These are phyloP conservation scores for Ericerus pela DNA, from an alignment of 1,140 invertebrate species.

Conservation along the genomic window DNA sequence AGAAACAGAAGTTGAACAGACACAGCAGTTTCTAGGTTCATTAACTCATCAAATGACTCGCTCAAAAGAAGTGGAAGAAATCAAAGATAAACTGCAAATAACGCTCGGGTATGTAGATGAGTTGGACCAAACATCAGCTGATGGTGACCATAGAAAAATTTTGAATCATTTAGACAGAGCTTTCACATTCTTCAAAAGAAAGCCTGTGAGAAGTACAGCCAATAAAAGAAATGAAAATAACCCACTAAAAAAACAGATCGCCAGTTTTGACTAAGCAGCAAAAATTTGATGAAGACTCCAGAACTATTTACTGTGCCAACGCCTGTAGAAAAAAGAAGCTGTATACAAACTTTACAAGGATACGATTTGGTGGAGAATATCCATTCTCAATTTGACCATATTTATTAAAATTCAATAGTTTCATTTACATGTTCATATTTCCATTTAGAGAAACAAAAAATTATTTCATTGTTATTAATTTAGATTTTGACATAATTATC, in stretches of 20 bases:
- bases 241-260: neutral
- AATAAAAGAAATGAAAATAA: neutral
- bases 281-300: neutral
- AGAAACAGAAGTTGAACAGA: neutral
- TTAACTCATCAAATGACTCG: neutral
- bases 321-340: neutral
- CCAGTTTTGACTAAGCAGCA: neutral
- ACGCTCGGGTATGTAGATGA: neutral
- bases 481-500: too few species aligned
- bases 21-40: neutral
- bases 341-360: neutral
- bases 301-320: neutral
- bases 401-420: too few species aligned
- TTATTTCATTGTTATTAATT: too few species aligned
- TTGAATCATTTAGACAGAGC: neutral
- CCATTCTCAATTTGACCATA: neutral
- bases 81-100: neutral
- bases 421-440: too few species aligned
- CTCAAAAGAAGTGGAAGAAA: neutral
- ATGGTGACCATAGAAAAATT: neutral
- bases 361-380: neutral
- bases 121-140: neutral
- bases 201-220: too few species aligned
- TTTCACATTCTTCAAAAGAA: neutral
- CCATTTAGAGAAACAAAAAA: too few species aligned